Evolutionary conservation across 2,797 vertebrate genomes (phyloP), one percentile per base, ranked within the genome.

Genomic region (Esox lucius): DNA sequence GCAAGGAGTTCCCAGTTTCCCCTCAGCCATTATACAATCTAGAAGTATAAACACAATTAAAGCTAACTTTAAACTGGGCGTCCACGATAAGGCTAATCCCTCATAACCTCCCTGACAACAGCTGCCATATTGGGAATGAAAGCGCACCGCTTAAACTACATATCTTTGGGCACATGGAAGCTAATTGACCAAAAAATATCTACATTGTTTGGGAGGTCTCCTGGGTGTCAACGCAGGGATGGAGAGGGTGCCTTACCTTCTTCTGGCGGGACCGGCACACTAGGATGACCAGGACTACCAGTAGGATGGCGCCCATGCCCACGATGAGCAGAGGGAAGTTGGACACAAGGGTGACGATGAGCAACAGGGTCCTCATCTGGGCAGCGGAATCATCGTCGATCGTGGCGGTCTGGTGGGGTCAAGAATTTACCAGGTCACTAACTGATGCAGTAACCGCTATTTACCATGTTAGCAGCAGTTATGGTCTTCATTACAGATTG

Each of bases 281-380:
- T 70, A 95, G 80, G 74, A 94, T 82, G 7, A 95, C 84, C 2
- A 95, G 90, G 72, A 95, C 88, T 46, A 94, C 56, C 77, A 95
- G 88, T 75, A 95, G 83, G 82, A 95, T 90, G 85, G 88, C 84
- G 9, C 94, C 94, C 87, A 95, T 66, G 9, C 88, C 93, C 78
- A 95, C 88, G 6, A 95, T 94, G 76, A 95, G 83, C 75, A 95
- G 67, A 0, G 94, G 94, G 81, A 94, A 93, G 85, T 95, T 95
- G 15, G 94, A 94, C 73, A 91, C 92, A 0, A 94, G n/a, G 0
- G 89, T 94, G 48, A 95, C 85, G 1, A 95, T 91, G 0, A 94
- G 78, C 77, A 95, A 90, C 87, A 94, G 48, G 0, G 86, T 93
- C 83, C 83, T 91, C 94, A 95, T 94, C 87, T 94, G 90, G 17